Evolutionary conservation across 2,113 vertebrate genomes (phyloP).

Genomic region (Paradoxurus hermaphroditus): DNA sequence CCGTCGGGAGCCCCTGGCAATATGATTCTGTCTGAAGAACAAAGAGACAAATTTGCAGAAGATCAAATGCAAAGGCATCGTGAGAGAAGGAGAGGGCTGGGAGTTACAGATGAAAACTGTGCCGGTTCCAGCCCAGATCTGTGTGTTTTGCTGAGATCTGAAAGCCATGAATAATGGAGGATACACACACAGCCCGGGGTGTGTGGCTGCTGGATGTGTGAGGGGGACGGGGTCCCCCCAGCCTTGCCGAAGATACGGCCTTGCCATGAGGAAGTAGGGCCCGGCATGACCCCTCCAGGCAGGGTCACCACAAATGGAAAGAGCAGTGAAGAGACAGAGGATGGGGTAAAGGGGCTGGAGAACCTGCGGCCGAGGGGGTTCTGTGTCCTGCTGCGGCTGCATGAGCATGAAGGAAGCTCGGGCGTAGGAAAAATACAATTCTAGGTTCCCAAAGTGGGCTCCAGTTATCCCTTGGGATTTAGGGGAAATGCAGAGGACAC

Average conservation of each 20-base stretch:
- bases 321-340: not conserved
- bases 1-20: constrained; percentile 48
- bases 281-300: not conserved
- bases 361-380: not conserved
- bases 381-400: rapidly evolving
- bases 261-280: not conserved
- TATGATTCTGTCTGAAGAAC: constrained; percentile 73
- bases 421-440: not conserved
- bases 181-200: not conserved
- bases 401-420: not conserved
- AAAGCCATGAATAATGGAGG: constrained; percentile 52
- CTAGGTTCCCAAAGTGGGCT: not conserved
- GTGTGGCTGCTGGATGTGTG: not conserved
- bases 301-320: not conserved
- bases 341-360: not conserved
- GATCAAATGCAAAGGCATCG: constrained; percentile 61
- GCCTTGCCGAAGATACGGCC: not conserved
- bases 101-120: constrained; percentile 10
- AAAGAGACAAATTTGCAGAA: constrained; percentile 70
- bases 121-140: not conserved
- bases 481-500: not conserved
- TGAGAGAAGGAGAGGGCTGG: constrained; percentile 40
- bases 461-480: not conserved
- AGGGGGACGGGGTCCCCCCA: not conserved
- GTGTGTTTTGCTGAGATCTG: constrained; percentile 48